phyloP scores from a whole-genome alignment of 1,140 invertebrate genomes.

The Macrotrachela quadricornifera region DNA sequence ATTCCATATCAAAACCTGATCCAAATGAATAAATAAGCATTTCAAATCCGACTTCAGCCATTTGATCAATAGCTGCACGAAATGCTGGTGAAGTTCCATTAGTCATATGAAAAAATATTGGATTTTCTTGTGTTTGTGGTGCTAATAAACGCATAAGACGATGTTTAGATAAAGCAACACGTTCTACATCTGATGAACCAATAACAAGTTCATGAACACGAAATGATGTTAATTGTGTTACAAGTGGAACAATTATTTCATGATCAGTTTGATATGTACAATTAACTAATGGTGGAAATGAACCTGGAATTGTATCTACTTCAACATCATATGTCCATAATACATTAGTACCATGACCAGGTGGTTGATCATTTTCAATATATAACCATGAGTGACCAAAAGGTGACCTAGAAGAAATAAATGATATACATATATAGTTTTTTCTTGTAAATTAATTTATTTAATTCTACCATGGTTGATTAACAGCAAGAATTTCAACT shows the following conservation, averaged over 20 bases:
- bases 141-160: background rate
- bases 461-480: background rate
- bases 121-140: slow-evolving; percentile 1
- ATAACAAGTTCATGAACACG: background rate
- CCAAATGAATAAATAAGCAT: slow-evolving; percentile 2
- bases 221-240: background rate
- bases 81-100: background rate
- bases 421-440: too few relatives aligned
- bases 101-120: slow-evolving; percentile 1
- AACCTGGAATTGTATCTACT: background rate
- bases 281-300: background rate
- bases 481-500: background rate
- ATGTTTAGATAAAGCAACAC: background rate
- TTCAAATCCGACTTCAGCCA: slow-evolving; percentile 3
- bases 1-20: slow-evolving; percentile 1
- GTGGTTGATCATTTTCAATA: background rate
- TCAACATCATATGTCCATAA: background rate
- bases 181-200: background rate
- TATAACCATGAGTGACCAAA: background rate
- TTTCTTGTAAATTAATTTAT: too few relatives aligned
- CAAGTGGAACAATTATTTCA: background rate
- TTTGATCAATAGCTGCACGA: background rate
- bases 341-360: background rate
- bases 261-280: background rate
- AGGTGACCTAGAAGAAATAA: too few relatives aligned